Conservation (phyloP, 2,888 invertebrate genomes). For the Aleiodes alternator region DNA sequence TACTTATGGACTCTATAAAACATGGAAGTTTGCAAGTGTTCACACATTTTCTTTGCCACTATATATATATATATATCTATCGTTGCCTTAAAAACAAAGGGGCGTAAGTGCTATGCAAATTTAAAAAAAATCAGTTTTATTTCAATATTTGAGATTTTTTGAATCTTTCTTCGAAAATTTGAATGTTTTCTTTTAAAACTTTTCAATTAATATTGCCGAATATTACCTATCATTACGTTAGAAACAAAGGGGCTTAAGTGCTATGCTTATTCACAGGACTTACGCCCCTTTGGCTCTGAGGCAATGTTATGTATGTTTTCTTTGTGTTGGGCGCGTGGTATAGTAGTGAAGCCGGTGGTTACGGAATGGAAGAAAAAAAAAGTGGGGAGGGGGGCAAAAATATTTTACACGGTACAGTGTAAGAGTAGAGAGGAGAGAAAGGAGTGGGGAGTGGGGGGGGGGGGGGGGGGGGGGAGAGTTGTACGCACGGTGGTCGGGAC, state of each 20-base stretch:
- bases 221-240: too few species aligned
- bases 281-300: too few species aligned
- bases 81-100: too few species aligned
- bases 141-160: too few species aligned
- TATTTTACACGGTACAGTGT: conserved; percentile 31
- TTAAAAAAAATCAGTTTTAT: too few species aligned
- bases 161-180: too few species aligned
- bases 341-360: conserved; percentile 34
- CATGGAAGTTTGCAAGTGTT: conserved; percentile 13
- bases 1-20: not conserved
- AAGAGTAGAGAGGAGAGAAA: not conserved
- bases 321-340: conserved; percentile 27
- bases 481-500: conserved; percentile 52
- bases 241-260: too few species aligned
- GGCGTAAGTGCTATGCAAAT: too few species aligned
- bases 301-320: not conserved
- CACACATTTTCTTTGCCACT: not conserved
- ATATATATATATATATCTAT: not conserved
- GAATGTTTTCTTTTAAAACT: too few species aligned
- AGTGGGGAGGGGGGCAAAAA: conserved; percentile 10
- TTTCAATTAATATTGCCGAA: too few species aligned
- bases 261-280: too few species aligned
- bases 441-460: conserved; percentile 28
- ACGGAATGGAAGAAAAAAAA: conserved; percentile 19
- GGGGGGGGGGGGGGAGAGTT: conserved; percentile 36